Percentiles rank a stretch among this genome's conserved stretches.
Evolutionary conservation across 2,113 vertebrate genomes (phyloP).

Genomic region (Mesembrinibis cayennensis): DNA sequence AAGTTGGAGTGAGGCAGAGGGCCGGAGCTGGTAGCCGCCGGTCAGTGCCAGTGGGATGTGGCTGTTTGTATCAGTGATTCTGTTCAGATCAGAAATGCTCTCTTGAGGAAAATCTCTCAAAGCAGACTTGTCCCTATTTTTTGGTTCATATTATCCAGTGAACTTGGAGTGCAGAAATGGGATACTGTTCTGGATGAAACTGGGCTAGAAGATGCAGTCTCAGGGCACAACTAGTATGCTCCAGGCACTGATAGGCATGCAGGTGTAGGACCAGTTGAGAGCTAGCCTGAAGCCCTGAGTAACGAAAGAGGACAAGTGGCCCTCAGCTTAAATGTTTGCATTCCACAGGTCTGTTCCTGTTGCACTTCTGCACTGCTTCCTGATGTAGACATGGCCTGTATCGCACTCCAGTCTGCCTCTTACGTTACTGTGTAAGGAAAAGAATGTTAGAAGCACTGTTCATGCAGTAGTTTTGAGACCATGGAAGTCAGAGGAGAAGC

Average conservation of each 20-base stretch:
- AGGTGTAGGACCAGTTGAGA: neutral
- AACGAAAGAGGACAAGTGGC: neutral
- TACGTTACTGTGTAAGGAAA: neutral
- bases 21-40: neutral
- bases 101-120: neutral
- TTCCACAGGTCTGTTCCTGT: neutral
- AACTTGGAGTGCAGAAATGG: neutral
- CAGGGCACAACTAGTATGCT: neutral
- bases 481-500: neutral
- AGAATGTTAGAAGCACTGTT: neutral
- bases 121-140: neutral
- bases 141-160: neutral
- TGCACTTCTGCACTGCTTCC: neutral
- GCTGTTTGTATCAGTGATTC: neutral
- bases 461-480: neutral
- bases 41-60: neutral
- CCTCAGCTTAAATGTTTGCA: neutral
- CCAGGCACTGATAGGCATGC: neutral
- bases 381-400: neutral
- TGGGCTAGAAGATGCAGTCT: neutral
- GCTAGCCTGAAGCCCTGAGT: neutral
- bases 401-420: accelerated
- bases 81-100: neutral
- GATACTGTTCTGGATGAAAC: neutral
- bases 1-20: neutral